phyloP scores from a whole-genome alignment of 2,113 vertebrate species.

The Salminus brasiliensis region DNA sequence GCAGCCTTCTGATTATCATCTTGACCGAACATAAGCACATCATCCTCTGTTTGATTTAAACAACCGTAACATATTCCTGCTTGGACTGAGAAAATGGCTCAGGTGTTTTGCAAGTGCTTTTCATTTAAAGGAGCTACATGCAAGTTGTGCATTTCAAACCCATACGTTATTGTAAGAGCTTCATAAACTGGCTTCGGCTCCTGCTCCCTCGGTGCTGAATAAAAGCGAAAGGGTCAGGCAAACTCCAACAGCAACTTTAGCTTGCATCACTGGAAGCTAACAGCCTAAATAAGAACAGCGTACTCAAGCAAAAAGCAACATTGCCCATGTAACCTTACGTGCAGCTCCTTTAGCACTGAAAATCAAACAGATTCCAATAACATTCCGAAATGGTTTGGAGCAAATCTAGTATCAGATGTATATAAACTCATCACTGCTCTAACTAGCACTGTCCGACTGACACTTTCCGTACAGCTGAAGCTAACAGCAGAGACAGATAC shows the following conservation, averaged over 20 bases:
- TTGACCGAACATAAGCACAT: not conserved
- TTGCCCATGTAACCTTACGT: not conserved
- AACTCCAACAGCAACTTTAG: not conserved
- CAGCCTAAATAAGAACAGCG: not conserved
- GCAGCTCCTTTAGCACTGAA: slow-evolving; percentile 11
- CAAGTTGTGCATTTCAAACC: not conserved
- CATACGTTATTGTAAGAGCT: not conserved
- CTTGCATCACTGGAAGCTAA: not conserved
- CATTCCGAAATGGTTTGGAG: not conserved
- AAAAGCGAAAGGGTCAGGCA: not conserved
- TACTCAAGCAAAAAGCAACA: not conserved
- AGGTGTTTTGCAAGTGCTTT: not conserved
- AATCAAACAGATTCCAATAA: not conserved
- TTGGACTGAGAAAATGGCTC: not conserved
- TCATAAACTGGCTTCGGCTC: slow-evolving; percentile 3
- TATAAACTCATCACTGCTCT: slow-evolving; percentile 30
- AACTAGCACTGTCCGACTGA: slow-evolving; percentile 7
- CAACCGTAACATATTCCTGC: not conserved
- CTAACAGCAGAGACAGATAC: slow-evolving; percentile 19
- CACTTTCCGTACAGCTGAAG: slow-evolving; percentile 21
- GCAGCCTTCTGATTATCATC: not conserved
- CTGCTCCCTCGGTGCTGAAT: not conserved
- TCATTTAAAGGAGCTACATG: not conserved
- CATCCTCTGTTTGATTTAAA: not conserved
- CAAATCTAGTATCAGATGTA: slow-evolving; percentile 2